Evolutionary conservation across 2,113 vertebrate species (phyloP).

Genomic region (Todiramphus saurophagus): DNA sequence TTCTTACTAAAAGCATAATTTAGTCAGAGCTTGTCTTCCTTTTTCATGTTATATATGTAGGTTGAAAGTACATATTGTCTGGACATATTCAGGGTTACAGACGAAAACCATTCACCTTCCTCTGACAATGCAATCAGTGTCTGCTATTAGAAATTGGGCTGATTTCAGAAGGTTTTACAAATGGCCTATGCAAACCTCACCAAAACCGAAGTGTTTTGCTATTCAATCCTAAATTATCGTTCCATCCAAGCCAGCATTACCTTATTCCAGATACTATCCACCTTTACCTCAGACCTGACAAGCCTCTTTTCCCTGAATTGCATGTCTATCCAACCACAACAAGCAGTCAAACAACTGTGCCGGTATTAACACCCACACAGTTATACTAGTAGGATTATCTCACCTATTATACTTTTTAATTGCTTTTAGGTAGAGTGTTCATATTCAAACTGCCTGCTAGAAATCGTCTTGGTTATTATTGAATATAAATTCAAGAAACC

Average conservation of each 20-base stretch:
- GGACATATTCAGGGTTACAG: not conserved
- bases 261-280: not conserved
- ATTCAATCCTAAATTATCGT: not conserved
- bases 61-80: not conserved
- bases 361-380: not conserved
- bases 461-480: not conserved
- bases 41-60: not conserved
- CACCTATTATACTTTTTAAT: not conserved
- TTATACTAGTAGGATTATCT: not conserved
- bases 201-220: not conserved
- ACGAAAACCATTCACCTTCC: not conserved
- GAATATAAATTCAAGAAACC: not conserved
- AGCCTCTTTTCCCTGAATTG: not conserved
- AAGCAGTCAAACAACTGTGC: not conserved
- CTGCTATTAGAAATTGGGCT: not conserved
- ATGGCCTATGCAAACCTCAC: not conserved
- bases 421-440: not conserved
- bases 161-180: not conserved
- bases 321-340: not conserved
- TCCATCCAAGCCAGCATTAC: not conserved
- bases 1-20: not conserved
- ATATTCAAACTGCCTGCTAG: not conserved
- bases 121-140: not conserved
- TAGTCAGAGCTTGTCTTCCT: not conserved
- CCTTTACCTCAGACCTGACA: not conserved